Base-by-base conservation (phyloP, 2,113 vertebrate genomes). In the Trichomycterus rosablanca region DNA sequence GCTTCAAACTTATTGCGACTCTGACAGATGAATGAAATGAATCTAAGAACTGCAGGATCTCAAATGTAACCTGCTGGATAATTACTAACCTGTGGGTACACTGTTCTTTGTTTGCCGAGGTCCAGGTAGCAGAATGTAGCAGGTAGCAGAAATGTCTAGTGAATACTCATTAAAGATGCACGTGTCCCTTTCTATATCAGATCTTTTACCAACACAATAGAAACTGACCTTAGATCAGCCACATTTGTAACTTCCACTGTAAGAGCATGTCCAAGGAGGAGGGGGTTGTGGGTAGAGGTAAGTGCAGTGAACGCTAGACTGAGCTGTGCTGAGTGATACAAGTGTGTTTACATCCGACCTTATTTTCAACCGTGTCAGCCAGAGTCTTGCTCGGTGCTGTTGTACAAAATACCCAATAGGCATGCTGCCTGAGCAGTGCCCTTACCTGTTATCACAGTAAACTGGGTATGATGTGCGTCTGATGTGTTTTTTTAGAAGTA, bases 331-430 rank as follows among this genome's bases (percentile, higher is more conserved):
- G 55, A 73, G 43, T 61, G 62, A 55, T 61, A 66, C 50, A 60
- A 68, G 55, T 53, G 39, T 73, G 71, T 68, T 72, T 72, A 63
- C 40, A 53, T 63, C 60, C 23, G 50, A 49, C 20, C 52, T 42
- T 43, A 24, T 46, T 51, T 30, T 54, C 57, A 53, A 53, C 57
- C 51, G 64, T 67, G 52, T 67, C 63, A 63, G 69, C 54, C 70
- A 58, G 52, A 67, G 56, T 39, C 50, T 35, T 26, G 43, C 42
- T 59, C 62, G 23, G 43, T 46, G 51, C 28, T 14, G 22, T 9
- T 34, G 40, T 32, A 59, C 23, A 48, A 49, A 32, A 28, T 65
- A 34, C 62, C 20, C 24, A 16, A 30, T 37, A 22, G 16, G 15
- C 44, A 26, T 3, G 10, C 9, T 2, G 20, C 15, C 9, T 26